These are phyloP conservation scores for Synanthedon formicaeformis DNA, from an alignment of 2,888 invertebrate genomes.

Conservation along the genomic window DNA sequence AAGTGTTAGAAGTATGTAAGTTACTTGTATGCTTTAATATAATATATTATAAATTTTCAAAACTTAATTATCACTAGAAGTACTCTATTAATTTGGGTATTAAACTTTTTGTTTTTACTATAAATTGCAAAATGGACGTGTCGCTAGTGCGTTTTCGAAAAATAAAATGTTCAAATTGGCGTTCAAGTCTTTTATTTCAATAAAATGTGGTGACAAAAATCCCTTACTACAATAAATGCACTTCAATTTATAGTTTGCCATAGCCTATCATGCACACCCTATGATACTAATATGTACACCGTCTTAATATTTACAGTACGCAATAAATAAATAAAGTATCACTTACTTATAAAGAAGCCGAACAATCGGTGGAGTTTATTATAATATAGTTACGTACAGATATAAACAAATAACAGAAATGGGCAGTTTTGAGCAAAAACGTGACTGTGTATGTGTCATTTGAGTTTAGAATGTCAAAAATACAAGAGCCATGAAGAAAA, in stretches of 20 bases:
- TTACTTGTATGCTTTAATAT: too few species aligned
- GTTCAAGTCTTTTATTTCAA: slow-evolving; percentile 1
- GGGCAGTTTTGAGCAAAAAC: too few species aligned
- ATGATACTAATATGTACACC: slow-evolving; percentile 45
- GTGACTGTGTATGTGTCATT: too few species aligned
- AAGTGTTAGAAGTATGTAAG: slow-evolving; percentile 17
- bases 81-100: too few species aligned
- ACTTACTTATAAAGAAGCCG: slow-evolving; percentile 16
- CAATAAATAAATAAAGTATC: slow-evolving; percentile 49
- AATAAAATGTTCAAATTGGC: neutral
- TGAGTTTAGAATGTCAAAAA: too few species aligned
- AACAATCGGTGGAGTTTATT: slow-evolving; percentile 44
- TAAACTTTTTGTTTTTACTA: too few species aligned
- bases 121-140: neutral
- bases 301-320: slow-evolving; percentile 29
- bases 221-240: slow-evolving; percentile 42
- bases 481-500: too few species aligned
- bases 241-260: slow-evolving; percentile 4
- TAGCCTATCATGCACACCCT: slow-evolving; percentile 22
- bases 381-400: slow-evolving; percentile 5
- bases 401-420: too few species aligned
- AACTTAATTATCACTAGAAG: too few species aligned
- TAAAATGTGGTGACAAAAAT: slow-evolving; percentile 17
- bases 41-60: too few species aligned
- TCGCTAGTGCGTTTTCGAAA: neutral